phyloP scores from a whole-genome alignment of 2,797 vertebrate species.

The Hybognathus amarus region DNA sequence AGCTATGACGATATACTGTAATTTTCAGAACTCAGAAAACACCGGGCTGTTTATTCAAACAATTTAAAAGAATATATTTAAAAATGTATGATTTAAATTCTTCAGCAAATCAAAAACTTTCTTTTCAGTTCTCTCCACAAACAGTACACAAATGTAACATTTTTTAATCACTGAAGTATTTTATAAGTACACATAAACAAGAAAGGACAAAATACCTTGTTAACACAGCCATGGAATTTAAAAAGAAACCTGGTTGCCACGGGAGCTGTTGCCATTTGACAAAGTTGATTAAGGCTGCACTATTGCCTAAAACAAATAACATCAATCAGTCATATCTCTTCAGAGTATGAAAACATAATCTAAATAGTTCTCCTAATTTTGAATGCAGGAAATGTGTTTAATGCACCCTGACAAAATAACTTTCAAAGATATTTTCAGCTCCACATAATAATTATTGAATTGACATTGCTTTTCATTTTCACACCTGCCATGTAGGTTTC shows the following conservation, averaged over 20 bases:
- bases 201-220: not conserved
- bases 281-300: conserved; percentile 1
- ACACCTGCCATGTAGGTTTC: not conserved
- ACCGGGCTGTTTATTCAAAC: not conserved
- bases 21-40: not conserved
- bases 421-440: not conserved
- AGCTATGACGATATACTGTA: not conserved
- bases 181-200: not conserved
- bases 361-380: not conserved
- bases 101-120: not conserved
- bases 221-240: conserved; percentile 16
- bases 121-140: not conserved
- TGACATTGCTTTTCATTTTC: conserved; percentile 9
- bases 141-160: not conserved
- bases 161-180: conserved; percentile 5
- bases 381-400: not conserved
- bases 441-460: not conserved
- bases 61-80: not conserved
- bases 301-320: not conserved
- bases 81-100: not conserved
- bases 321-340: not conserved
- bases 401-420: not conserved
- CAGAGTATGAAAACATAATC: not conserved
- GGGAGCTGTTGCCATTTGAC: conserved; percentile 6
- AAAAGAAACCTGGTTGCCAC: conserved; percentile 20